Base-by-base conservation (phyloP, 2,797 vertebrate genomes). In the Silurus lanzhouensis region DNA sequence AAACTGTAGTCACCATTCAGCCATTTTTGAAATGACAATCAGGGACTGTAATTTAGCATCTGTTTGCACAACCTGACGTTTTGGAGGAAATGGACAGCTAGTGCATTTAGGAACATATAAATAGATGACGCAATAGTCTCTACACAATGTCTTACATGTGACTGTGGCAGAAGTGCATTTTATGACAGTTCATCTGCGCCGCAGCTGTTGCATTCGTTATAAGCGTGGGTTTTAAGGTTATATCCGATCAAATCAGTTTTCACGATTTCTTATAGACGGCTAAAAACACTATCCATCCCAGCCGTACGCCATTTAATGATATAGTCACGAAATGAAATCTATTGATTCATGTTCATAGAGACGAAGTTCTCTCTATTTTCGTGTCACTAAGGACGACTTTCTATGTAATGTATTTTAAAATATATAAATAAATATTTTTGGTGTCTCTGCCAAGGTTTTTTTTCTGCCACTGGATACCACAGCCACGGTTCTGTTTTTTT, bases 11-110 rank as follows among this genome's bases (percentile, higher is more conserved):
- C 61, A 66, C 38, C 52, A 38, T 79, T 84, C 75, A 31, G 46
- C 57, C 63, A 57, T 72, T 79, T 82, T 27, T 31, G 52, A 89
- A 85, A 81, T 89, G 76, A 38, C 72, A 83, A 74, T 82, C 76
- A 80, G 81, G 70, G 67, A 80, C 58, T 83, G 46, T 68, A 63
- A 78, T 79, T 83, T 86, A 82, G 12, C 6, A 27, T 58, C 25
- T 75, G 60, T n/a, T 70, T 68, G 25, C 61, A 44, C 1, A 20
- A 9, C 9, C 48, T 77, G 31, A 77, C 58, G 20, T 46, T 57
- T 22, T 17, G 19, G 72, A 57, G 27, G 25, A 20, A 38, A 57
- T 38, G 63, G 68, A 27, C 27, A 74, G 25, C 61, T 66, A 6
- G 31, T 46, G 27, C 68, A 66, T 66, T 75, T 75, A 71, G 17